Percentiles rank a stretch among this genome's conserved stretches.
These are phyloP conservation scores for Rhagium mordax DNA, from an alignment of 2,888 invertebrate genomes.

Conservation along the genomic window DNA sequence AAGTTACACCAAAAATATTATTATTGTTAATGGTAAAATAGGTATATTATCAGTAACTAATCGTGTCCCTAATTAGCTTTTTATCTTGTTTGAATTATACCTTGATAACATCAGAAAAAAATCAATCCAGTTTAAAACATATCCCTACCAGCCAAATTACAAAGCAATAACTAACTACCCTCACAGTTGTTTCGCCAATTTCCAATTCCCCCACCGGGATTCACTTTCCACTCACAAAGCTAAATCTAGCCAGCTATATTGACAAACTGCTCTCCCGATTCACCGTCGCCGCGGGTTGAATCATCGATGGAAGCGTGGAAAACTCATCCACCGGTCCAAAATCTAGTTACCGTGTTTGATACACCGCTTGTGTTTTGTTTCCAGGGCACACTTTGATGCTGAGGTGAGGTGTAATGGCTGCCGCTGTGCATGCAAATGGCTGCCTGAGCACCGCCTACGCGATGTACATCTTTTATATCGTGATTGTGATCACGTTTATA, in stretches of 20 bases:
- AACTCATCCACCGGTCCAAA: conserved; percentile 65
- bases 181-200: not conserved
- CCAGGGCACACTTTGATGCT: conserved; percentile 65
- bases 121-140: not conserved
- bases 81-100: not conserved
- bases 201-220: conserved; percentile 20
- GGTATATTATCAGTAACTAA: not conserved
- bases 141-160: not conserved
- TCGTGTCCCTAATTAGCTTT: not conserved
- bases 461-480: conserved; percentile 45
- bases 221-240: conserved; percentile 23
- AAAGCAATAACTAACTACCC: conserved; percentile 20
- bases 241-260: conserved; percentile 17
- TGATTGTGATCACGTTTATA: conserved; percentile 42
- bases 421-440: conserved; percentile 68
- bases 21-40: not conserved
- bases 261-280: conserved; percentile 65
- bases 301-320: conserved; percentile 57
- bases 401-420: conserved; percentile 67
- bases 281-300: conserved; percentile 51
- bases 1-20: no score
- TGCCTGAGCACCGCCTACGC: conserved; percentile 60
- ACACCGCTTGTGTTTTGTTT: conserved; percentile 54
- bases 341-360: conserved; percentile 64
- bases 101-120: not conserved